Percentiles rank a stretch among this genome's conserved stretches.
Evolutionary conservation across 2,113 vertebrate genomes (phyloP).

Genomic region (Bombycilla garrulus): DNA sequence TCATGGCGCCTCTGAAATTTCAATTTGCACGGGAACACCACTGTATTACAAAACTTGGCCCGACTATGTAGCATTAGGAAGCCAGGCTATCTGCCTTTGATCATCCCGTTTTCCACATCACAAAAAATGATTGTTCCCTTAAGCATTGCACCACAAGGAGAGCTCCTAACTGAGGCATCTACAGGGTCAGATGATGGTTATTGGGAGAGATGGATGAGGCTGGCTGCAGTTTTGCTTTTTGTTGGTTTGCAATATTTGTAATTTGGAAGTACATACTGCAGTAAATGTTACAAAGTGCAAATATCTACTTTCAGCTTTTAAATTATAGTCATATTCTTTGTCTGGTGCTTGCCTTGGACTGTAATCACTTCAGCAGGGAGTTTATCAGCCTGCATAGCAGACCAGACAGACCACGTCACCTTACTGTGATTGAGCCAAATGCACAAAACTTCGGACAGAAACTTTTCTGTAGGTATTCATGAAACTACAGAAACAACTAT

Average conservation of each 20-base stretch:
- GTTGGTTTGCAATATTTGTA: not conserved
- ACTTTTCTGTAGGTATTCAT: not conserved
- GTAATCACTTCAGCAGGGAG: not conserved
- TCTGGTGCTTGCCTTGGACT: not conserved
- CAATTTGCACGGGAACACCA: not conserved
- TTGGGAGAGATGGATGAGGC: not conserved
- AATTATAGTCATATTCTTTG: not conserved
- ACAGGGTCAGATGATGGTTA: not conserved
- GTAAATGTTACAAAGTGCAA: not conserved
- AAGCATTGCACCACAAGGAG: not conserved
- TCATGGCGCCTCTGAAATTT: not conserved
- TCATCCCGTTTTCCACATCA: not conserved
- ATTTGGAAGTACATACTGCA: not conserved
- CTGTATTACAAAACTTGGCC: not conserved
- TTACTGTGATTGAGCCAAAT: not conserved
- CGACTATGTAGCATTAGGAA: not conserved
- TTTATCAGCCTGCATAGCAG: not conserved
- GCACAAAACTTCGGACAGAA: not conserved
- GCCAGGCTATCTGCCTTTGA: not conserved
- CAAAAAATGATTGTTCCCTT: not conserved
- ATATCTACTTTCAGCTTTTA: not conserved
- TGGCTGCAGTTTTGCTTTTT: not conserved
- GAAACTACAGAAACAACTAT: not conserved
- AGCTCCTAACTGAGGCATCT: not conserved
- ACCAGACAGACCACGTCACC: accelerated